Evolutionary conservation across 2,888 invertebrate species (phyloP).

Genomic region (Fragum fragum): DNA sequence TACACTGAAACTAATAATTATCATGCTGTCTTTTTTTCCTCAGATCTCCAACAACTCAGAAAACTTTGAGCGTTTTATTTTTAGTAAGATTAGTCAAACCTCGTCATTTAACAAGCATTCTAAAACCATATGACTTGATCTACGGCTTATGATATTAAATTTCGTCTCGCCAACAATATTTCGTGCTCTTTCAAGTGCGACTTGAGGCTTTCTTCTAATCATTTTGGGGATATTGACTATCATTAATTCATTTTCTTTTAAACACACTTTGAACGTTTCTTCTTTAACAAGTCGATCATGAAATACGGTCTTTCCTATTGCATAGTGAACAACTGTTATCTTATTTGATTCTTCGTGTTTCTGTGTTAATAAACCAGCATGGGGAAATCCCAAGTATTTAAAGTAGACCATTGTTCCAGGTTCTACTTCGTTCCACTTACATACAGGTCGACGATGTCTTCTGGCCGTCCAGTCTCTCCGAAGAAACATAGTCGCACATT

Average conservation of each 20-base stretch:
- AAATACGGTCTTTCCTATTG: background rate
- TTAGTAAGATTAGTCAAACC: too few species aligned
- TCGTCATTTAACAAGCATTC: background rate
- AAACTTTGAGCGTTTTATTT: too few species aligned
- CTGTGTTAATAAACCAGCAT: background rate
- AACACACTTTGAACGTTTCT: background rate
- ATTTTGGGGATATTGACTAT: background rate
- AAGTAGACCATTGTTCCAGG: background rate
- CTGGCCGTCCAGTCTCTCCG: too few species aligned
- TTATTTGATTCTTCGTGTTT: background rate
- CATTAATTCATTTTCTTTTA: background rate
- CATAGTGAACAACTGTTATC: background rate
- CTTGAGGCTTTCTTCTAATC: background rate
- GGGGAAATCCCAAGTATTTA: background rate
- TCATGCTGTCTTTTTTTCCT: too few species aligned
- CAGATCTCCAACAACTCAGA: too few species aligned
- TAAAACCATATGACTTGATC: conserved; percentile 16
- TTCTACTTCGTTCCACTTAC: background rate
- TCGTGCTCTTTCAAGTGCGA: background rate
- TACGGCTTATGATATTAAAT: background rate
- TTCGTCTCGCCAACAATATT: background rate
- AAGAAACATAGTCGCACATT: too few species aligned
- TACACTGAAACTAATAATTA: too few species aligned
- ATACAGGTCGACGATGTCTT: background rate
- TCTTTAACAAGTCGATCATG: background rate